Conservation (phyloP, 2,797 vertebrate genomes). For the Sorex maritimensis region DNA sequence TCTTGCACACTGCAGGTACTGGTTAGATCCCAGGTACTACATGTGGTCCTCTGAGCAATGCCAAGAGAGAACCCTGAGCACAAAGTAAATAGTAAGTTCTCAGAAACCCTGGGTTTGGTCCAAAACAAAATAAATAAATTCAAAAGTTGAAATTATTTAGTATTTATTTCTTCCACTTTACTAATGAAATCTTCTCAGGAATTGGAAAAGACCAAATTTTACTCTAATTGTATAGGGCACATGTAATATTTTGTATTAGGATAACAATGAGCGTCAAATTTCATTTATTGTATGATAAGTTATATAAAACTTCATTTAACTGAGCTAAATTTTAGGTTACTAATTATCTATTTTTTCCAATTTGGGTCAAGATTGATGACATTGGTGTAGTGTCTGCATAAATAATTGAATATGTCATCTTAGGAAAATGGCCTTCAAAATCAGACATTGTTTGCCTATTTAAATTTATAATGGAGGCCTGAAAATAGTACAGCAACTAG, state of each 20-base stretch:
- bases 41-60: too few species aligned
- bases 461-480: conserved; percentile 3
- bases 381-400: neutral
- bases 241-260: conserved; percentile 41
- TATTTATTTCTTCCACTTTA: conserved; percentile 62
- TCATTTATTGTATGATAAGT: neutral
- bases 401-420: neutral
- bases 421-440: neutral
- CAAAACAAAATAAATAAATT: too few species aligned
- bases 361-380: neutral
- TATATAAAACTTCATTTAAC: too few species aligned
- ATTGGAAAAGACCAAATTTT: conserved; percentile 24
- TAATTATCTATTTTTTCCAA: conserved; percentile 4
- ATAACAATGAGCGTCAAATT: neutral
- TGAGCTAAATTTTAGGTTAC: neutral
- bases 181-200: neutral
- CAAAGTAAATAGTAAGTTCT: too few species aligned
- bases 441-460: neutral
- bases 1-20: neutral
- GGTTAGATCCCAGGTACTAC: too few species aligned
- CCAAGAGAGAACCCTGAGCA: too few species aligned
- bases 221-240: conserved; percentile 23
- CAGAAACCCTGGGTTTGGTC: too few species aligned
- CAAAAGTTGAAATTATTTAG: neutral
- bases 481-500: too few species aligned